These are phyloP conservation scores for Heliocidaris erythrogramma DNA, from an alignment of 35 echinoderm and acorn worm species.

Conservation along the genomic window DNA sequence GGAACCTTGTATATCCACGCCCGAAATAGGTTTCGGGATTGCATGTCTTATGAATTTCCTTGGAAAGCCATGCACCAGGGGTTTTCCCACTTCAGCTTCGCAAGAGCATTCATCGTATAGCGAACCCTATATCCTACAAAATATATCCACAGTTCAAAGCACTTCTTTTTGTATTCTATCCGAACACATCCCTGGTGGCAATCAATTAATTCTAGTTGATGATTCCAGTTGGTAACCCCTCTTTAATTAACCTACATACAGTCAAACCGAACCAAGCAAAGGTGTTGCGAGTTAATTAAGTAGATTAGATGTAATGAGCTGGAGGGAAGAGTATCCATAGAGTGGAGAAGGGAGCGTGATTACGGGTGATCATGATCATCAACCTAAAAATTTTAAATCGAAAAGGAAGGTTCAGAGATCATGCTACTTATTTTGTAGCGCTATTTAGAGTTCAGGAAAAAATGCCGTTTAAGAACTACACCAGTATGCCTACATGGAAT, in stretches of 20 bases:
- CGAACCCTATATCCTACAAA: not conserved
- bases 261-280: not conserved
- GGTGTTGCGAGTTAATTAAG: not conserved
- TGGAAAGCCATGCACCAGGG: not conserved
- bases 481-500: too few species aligned
- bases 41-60: not conserved
- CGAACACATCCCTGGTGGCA: not conserved
- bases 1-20: not conserved
- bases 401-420: too few species aligned
- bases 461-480: too few species aligned
- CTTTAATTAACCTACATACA: not conserved
- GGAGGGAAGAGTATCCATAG: not conserved
- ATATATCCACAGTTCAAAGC: not conserved
- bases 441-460: too few species aligned
- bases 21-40: not conserved
- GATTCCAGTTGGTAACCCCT: not conserved
- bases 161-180: not conserved
- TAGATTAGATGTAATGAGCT: not conserved
- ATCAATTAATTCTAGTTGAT: not conserved
- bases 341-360: not conserved
- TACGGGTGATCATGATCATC: not conserved
- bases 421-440: too few species aligned
- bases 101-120: not conserved
- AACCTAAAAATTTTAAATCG: too few species aligned
- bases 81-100: not conserved